These are phyloP conservation scores for Vireo altiloquus DNA, from an alignment of 2,113 vertebrate species.

Conservation along the genomic window DNA sequence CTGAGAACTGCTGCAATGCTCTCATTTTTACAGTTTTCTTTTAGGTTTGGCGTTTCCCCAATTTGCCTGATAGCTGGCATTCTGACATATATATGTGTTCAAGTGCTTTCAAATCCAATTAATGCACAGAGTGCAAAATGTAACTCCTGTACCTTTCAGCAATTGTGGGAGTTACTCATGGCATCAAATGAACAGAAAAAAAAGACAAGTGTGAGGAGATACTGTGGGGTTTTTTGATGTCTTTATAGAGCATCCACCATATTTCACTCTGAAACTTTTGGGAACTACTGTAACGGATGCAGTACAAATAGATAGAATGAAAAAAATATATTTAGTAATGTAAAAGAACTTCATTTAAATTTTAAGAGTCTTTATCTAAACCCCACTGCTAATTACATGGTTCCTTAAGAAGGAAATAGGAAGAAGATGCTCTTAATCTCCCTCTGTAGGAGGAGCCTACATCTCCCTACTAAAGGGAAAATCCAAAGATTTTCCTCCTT, in stretches of 20 bases:
- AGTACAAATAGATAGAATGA: background rate
- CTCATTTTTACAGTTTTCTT: background rate
- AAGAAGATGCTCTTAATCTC: background rate
- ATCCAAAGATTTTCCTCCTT: background rate
- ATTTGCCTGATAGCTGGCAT: background rate
- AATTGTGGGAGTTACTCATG: background rate
- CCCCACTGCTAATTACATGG: background rate
- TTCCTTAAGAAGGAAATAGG: background rate
- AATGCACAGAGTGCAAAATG: background rate
- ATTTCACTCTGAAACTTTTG: background rate
- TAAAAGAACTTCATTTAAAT: background rate
- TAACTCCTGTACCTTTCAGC: background rate
- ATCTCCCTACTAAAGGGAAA: background rate
- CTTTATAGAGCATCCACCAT: background rate
- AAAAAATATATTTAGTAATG: background rate
- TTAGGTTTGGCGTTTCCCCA: background rate
- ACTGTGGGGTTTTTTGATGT: background rate
- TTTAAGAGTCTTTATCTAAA: background rate
- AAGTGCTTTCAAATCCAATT: slow-evolving; percentile 11
- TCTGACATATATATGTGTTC: background rate
- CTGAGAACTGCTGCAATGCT: background rate
- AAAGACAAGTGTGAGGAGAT: background rate
- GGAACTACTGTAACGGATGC: background rate
- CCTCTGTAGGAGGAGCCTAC: background rate
- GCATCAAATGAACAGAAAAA: background rate